These are phyloP conservation scores for Amphiprion percula DNA, from an alignment of 2,113 vertebrate genomes.

Conservation along the genomic window DNA sequence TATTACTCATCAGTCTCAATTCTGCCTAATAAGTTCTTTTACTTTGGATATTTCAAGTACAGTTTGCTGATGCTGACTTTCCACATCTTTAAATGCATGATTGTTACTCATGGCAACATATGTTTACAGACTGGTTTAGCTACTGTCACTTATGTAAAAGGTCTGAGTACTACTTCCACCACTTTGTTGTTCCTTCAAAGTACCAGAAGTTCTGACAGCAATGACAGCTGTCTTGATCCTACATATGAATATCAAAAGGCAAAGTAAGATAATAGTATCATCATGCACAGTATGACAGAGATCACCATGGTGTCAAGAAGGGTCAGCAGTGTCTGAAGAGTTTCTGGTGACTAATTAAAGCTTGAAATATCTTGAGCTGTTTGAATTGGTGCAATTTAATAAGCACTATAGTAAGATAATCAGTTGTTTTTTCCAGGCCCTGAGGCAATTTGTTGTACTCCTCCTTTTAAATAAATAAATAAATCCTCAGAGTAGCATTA, in stretches of 20 bases:
- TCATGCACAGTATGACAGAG: not conserved
- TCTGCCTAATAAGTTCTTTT: too few species aligned
- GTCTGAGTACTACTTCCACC: not conserved
- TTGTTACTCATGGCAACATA: too few species aligned
- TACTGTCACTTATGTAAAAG: too few species aligned
- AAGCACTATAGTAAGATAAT: constrained; percentile 27
- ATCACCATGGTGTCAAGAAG: not conserved
- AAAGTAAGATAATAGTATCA: constrained; percentile 8
- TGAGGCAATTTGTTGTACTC: constrained; percentile 18
- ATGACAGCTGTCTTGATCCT: not conserved
- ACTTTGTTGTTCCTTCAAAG: not conserved
- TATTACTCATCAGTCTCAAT: too few species aligned
- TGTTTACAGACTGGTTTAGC: too few species aligned
- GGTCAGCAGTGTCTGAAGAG: not conserved
- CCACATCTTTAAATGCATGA: too few species aligned
- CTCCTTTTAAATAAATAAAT: too few species aligned
- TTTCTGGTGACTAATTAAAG: constrained; percentile 11
- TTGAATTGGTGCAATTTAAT: constrained; percentile 12
- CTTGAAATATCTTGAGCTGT: constrained; percentile 2
- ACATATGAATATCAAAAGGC: not conserved
- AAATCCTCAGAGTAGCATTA: constrained; percentile 15
- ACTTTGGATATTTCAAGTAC: too few species aligned
- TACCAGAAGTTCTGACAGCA: not conserved
- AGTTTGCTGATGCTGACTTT: too few species aligned
- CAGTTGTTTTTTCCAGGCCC: constrained; percentile 15